These are phyloP conservation scores for Drosophila dives DNA, from an alignment of 2,888 invertebrate species.

Conservation along the genomic window DNA sequence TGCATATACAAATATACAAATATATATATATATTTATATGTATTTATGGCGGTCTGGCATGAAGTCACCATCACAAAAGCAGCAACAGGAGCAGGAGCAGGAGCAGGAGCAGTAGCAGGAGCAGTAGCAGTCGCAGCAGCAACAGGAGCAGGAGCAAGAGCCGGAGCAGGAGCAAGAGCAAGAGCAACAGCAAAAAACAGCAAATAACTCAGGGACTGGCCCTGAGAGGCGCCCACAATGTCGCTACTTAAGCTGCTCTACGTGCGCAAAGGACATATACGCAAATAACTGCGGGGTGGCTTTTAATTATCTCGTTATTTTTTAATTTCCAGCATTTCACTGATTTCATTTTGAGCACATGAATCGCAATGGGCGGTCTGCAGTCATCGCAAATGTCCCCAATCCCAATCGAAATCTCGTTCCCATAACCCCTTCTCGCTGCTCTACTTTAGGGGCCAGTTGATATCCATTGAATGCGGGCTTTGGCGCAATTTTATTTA, in stretches of 20 bases:
- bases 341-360: conserved; percentile 72
- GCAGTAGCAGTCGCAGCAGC: not conserved
- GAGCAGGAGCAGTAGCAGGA: no score
- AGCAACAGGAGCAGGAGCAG: not conserved
- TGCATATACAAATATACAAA: conserved; percentile 20
- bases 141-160: not conserved
- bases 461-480: conserved; percentile 26
- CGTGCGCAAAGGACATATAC: conserved; percentile 62
- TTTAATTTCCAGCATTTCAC: conserved; percentile 76
- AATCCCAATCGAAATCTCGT: conserved; percentile 10
- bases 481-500: conserved; percentile 19
- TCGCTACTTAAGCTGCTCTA: conserved; percentile 71
- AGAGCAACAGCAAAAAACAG: conserved; percentile 14
- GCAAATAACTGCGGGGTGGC: conserved; percentile 78
- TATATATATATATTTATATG: not conserved
- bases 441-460: conserved; percentile 11
- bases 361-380: conserved; percentile 40
- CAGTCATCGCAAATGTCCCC: conserved; percentile 9
- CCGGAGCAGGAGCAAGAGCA: not conserved
- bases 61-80: conserved; percentile 16
- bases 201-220: conserved; percentile 11
- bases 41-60: not conserved
- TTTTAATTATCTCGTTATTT: conserved; percentile 83
- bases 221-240: conserved; percentile 45
- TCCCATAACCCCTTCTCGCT: not conserved